These are phyloP conservation scores for Riparia riparia DNA, from an alignment of 2,113 vertebrate genomes.

Conservation along the genomic window DNA sequence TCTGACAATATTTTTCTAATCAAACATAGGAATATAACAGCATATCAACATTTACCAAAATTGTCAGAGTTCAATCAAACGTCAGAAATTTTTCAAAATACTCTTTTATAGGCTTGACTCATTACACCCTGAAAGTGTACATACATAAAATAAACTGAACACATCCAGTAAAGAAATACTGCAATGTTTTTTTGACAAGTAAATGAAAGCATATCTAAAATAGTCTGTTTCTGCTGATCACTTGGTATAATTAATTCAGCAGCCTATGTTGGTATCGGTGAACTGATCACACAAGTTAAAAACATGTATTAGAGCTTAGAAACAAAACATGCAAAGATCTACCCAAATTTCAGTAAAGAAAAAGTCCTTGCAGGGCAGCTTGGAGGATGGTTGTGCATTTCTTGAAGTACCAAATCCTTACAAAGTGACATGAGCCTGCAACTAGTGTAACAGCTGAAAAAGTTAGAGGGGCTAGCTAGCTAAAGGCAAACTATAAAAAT, in stretches of 20 bases:
- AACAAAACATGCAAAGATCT: background rate
- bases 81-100: background rate
- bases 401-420: background rate
- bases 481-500: background rate
- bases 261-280: rapidly evolving
- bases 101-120: background rate
- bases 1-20: background rate
- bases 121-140: background rate
- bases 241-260: background rate
- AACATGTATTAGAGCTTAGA: background rate
- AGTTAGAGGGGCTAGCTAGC: background rate
- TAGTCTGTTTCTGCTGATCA: background rate
- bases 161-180: background rate
- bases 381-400: background rate
- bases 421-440: background rate
- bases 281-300: background rate
- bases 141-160: background rate
- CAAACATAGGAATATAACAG: background rate
- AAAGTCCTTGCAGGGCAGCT: background rate
- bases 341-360: background rate
- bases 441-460: background rate
- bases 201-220: background rate
- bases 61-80: background rate
- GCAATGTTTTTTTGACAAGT: background rate
- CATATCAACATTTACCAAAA: background rate